A percentile compares a stretch with the other conserved stretches of the same genome.
Conservation (phyloP, 2,888 invertebrate genomes). For the Tuberolachnus salignus region DNA sequence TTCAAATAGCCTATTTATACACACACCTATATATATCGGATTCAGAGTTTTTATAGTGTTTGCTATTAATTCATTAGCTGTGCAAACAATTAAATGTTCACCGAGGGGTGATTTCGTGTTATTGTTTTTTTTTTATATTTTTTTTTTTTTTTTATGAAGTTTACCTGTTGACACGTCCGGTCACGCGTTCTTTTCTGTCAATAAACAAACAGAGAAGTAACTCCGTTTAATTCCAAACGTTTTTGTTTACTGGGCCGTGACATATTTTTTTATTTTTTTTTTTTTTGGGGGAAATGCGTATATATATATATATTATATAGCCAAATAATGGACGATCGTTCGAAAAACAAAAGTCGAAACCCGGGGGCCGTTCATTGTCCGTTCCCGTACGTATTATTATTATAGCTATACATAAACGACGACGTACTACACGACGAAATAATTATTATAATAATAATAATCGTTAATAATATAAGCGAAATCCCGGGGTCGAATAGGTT, state of each 20-base stretch:
- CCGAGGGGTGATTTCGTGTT: conserved; percentile 26
- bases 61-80: conserved; percentile 40
- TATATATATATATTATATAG: conserved; percentile 9
- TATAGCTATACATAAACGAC: background rate
- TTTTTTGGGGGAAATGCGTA: conserved; percentile 28
- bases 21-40: too few relatives aligned
- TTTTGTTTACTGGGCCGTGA: conserved; percentile 36
- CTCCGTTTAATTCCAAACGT: conserved; percentile 35
- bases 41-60: background rate
- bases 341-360: conserved; percentile 46
- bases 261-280: too few relatives aligned
- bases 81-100: conserved; percentile 37
- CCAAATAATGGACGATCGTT: conserved; percentile 21
- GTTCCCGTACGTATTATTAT: background rate
- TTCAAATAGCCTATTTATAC: background rate
- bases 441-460: conserved; percentile 12
- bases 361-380: conserved; percentile 23
- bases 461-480: background rate
- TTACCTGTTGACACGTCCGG: conserved; percentile 56
- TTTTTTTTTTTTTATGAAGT: background rate
- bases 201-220: conserved; percentile 36
- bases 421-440: background rate
- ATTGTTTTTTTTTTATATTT: conserved; percentile 7
- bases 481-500: conserved; percentile 18
- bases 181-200: conserved; percentile 46